Conservation (phyloP, 2,888 invertebrate genomes). For the Heliconius ethilla region DNA sequence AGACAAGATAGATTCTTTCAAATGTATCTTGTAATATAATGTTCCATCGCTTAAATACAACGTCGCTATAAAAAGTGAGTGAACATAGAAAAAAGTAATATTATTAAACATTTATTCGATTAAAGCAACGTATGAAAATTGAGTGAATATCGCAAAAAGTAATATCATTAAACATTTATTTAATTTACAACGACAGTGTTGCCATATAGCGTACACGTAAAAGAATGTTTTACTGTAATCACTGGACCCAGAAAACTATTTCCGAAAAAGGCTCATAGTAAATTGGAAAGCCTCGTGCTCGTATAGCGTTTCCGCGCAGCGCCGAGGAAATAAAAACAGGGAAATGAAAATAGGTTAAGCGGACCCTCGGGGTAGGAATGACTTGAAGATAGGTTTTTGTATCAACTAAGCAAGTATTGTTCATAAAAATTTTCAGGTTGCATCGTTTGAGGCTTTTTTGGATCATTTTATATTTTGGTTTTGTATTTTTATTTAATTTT, state of each 20-base stretch:
- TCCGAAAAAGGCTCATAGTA: constrained; percentile 55
- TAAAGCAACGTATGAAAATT: neutral
- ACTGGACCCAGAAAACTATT: constrained; percentile 49
- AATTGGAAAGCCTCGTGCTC: constrained; percentile 66
- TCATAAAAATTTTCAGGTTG: constrained; percentile 35
- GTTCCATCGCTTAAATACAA: neutral
- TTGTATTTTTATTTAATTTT: neutral
- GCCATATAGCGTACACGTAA: constrained; percentile 20
- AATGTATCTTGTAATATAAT: neutral
- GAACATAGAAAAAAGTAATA: too few species aligned
- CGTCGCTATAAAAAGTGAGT: too few species aligned
- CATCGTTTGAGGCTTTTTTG: constrained; percentile 1
- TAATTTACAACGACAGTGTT: constrained; percentile 18
- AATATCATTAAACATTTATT: neutral
- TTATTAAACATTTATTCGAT: too few species aligned
- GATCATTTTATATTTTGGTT: neutral
- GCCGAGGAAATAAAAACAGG: constrained; percentile 64
- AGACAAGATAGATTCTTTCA: neutral
- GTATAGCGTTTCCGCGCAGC: constrained; percentile 56
- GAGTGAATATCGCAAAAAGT: neutral
- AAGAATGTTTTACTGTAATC: constrained; percentile 47
- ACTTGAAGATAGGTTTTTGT: constrained; percentile 61
- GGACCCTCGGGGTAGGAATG: constrained; percentile 61
- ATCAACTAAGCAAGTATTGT: constrained; percentile 48
- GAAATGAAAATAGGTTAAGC: constrained; percentile 74